Conservation (phyloP, 2,888 invertebrate genomes). For the Diloba caeruleocephala region DNA sequence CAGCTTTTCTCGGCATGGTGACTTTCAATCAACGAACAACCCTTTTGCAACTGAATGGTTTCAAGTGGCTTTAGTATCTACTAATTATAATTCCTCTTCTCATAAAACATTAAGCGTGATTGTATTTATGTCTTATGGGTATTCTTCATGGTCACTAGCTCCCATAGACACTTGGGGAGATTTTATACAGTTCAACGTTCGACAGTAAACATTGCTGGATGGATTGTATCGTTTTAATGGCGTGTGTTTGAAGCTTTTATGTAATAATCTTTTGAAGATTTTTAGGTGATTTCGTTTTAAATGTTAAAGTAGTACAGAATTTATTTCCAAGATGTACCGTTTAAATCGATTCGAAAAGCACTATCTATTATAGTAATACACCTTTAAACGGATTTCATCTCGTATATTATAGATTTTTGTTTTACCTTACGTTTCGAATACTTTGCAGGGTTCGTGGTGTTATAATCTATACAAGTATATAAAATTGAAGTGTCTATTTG, state of each 20-base stretch:
- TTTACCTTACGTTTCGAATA: too few species aligned
- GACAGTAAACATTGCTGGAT: conserved; percentile 27
- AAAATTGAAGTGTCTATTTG: too few species aligned
- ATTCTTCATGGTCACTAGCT: conserved; percentile 38
- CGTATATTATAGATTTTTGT: too few species aligned
- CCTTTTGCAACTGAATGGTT: conserved; percentile 21
- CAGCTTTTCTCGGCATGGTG: conserved; percentile 6
- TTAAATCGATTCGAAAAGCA: too few species aligned
- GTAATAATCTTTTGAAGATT: not conserved
- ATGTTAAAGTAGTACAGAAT: not conserved
- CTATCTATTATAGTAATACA: too few species aligned
- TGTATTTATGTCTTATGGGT: conserved; percentile 17
- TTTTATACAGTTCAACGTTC: conserved; percentile 51
- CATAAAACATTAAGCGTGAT: conserved; percentile 16
- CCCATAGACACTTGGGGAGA: conserved; percentile 20
- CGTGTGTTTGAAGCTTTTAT: conserved; percentile 15
- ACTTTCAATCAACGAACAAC: conserved; percentile 23
- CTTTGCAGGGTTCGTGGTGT: too few species aligned
- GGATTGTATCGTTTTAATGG: conserved; percentile 20
- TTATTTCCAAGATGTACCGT: too few species aligned
- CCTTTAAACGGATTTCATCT: too few species aligned
- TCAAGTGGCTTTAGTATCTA: conserved; percentile 7
- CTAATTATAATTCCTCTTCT: conserved; percentile 2
- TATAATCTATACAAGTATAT: too few species aligned
- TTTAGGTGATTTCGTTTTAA: not conserved